These are phyloP conservation scores for Ondatra zibethicus DNA, from an alignment of 2,113 vertebrate genomes.

Conservation along the genomic window DNA sequence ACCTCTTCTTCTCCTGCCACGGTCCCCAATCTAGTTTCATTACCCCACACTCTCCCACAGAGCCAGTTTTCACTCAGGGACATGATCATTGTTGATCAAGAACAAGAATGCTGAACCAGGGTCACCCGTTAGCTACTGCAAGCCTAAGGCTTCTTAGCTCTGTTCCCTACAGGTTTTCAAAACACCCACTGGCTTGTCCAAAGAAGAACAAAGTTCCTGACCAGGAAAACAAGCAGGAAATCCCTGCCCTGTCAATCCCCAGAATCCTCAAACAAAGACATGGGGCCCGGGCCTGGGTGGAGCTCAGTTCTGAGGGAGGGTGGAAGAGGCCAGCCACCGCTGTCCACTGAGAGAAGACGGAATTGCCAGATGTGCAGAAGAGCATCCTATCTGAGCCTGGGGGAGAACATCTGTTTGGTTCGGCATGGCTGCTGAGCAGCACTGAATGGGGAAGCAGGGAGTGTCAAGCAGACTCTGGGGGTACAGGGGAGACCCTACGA, in stretches of 20 bases:
- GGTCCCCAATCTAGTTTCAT: not conserved
- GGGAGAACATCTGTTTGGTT: not conserved
- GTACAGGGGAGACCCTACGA: too few species aligned
- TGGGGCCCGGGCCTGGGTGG: rapidly evolving
- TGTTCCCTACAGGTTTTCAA: not conserved
- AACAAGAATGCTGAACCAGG: not conserved
- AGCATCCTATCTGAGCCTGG: not conserved
- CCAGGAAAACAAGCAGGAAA: not conserved
- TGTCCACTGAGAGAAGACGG: not conserved
- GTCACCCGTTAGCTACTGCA: not conserved
- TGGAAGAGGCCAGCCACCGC: rapidly evolving
- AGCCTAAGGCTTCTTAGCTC: not conserved
- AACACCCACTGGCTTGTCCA: not conserved
- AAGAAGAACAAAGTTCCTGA: not conserved
- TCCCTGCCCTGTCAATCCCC: not conserved
- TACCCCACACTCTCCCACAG: not conserved
- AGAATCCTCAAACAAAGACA: too few species aligned
- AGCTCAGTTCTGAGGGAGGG: not conserved
- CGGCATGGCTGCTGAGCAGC: not conserved
- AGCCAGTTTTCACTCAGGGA: not conserved
- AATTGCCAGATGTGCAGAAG: not conserved
- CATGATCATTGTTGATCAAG: not conserved
- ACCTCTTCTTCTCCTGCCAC: not conserved
- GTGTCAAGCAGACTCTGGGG: not conserved
- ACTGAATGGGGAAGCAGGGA: not conserved